A percentile compares a stretch with the other conserved stretches of the same genome.
Conservation (phyloP, 2,888 invertebrate genomes). For the Eucera pruinosa region DNA sequence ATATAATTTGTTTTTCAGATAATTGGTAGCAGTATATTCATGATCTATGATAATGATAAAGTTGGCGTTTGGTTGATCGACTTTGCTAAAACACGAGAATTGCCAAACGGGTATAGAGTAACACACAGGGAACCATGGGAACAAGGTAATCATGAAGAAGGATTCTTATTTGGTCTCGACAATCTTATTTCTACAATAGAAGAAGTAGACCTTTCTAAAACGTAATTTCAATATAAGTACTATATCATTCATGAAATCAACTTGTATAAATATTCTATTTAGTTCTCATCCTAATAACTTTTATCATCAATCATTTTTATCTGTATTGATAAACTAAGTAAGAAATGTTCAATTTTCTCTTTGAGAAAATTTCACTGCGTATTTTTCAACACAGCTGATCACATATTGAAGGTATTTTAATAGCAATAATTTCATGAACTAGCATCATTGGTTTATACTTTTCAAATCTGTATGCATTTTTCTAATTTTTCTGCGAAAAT, state of each 20-base stretch:
- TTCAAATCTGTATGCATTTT: constrained; percentile 16
- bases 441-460: constrained; percentile 15
- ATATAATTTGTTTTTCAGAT: constrained; percentile 84
- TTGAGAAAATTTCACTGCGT: background rate
- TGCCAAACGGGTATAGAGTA: constrained; percentile 89
- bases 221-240: constrained; percentile 1
- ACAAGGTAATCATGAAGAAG: constrained; percentile 98
- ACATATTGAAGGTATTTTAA: constrained; percentile 5
- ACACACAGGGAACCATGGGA: constrained; percentile 93
- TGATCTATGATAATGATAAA: constrained; percentile 95
- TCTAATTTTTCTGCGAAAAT: background rate
- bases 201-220: constrained; percentile 77
- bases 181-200: constrained; percentile 92
- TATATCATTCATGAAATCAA: background rate
- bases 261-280: constrained; percentile 21
- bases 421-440: constrained; percentile 4
- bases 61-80: constrained; percentile 98
- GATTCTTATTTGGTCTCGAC: constrained; percentile 96
- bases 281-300: constrained; percentile 19
- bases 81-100: constrained; percentile 95
- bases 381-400: constrained; percentile 5
- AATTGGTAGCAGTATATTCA: constrained; percentile 96
- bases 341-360: constrained; percentile 7
- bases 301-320: constrained; percentile 15
- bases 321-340: constrained; percentile 15